These are phyloP conservation scores for Hesperophylax magnus DNA, from an alignment of 1,140 invertebrate genomes.

Conservation along the genomic window DNA sequence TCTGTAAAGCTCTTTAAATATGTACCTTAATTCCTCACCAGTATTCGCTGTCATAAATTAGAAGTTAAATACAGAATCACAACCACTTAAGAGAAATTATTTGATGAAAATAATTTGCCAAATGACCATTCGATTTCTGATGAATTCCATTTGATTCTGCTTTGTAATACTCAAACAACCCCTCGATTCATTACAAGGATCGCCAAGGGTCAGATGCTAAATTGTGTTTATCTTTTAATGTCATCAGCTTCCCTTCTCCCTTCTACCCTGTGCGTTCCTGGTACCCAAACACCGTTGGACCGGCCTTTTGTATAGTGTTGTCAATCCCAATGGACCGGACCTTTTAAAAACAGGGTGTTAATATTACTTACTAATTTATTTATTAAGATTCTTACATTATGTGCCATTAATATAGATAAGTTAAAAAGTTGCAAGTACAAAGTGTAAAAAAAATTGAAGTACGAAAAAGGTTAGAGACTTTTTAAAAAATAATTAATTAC, in stretches of 20 bases:
- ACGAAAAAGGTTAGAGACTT: no score
- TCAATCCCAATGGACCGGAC: slow-evolving; percentile 29
- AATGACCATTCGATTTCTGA: slow-evolving; percentile 19
- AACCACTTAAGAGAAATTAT: background rate
- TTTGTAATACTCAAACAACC: slow-evolving; percentile 27
- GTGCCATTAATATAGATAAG: no score
- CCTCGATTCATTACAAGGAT: slow-evolving; percentile 37
- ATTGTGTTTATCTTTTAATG: slow-evolving; percentile 52
- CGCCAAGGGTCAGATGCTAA: slow-evolving; percentile 40
- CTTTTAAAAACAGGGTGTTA: slow-evolving; percentile 26
- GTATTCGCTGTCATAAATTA: no score
- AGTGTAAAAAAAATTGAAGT: no score
- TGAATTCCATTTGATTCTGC: slow-evolving; percentile 19
- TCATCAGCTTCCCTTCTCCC: slow-evolving; percentile 43
- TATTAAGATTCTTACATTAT: no score
- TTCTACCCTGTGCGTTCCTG: background rate
- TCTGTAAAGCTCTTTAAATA: no score
- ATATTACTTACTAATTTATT: no score
- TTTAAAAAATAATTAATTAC: no score
- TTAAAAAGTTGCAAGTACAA: no score
- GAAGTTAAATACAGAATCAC: background rate
- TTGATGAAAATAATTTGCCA: slow-evolving; percentile 10
- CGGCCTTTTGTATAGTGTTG: background rate
- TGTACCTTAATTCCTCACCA: no score
- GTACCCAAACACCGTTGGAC: background rate